Evolutionary conservation across 2,888 invertebrate genomes (phyloP).

Genomic region (Agapostemon virescens): DNA sequence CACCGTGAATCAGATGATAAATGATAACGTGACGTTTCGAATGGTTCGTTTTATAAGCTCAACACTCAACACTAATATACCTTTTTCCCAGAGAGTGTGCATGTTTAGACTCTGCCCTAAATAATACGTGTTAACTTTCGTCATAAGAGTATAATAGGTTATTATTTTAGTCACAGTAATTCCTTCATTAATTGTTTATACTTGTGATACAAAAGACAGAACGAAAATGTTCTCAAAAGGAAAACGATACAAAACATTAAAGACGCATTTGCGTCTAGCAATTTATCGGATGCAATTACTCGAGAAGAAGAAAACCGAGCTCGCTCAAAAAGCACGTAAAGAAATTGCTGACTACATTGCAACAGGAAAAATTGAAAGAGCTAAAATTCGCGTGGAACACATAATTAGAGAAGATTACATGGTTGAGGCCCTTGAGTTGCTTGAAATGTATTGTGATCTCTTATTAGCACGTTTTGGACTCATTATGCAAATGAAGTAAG

Average conservation of each 20-base stretch:
- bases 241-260: conserved; percentile 96
- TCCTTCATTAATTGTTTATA: conserved; percentile 20
- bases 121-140: conserved; percentile 21
- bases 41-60: neutral
- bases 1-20: neutral
- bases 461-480: conserved; percentile 97
- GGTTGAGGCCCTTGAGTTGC: conserved; percentile 99
- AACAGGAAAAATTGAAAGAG: conserved; percentile 92
- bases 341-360: conserved; percentile 98
- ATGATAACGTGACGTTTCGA: neutral
- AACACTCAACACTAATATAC: neutral
- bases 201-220: conserved; percentile 6
- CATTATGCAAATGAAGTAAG: conserved; percentile 96
- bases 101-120: neutral
- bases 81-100: neutral
- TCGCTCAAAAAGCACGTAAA: conserved; percentile 96
- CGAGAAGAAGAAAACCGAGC: conserved; percentile 98
- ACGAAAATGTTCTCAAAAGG: conserved; percentile 92
- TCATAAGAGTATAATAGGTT: conserved; percentile 32
- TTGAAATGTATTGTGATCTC: conserved; percentile 99
- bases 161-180: neutral
- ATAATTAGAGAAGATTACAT: conserved; percentile 99
- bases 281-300: conserved; percentile 96
- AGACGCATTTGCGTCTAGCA: conserved; percentile 96
- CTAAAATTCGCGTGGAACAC: conserved; percentile 98